phyloP scores from a whole-genome alignment of 1,140 invertebrate genomes.

The Pectinophora gossypiella region DNA sequence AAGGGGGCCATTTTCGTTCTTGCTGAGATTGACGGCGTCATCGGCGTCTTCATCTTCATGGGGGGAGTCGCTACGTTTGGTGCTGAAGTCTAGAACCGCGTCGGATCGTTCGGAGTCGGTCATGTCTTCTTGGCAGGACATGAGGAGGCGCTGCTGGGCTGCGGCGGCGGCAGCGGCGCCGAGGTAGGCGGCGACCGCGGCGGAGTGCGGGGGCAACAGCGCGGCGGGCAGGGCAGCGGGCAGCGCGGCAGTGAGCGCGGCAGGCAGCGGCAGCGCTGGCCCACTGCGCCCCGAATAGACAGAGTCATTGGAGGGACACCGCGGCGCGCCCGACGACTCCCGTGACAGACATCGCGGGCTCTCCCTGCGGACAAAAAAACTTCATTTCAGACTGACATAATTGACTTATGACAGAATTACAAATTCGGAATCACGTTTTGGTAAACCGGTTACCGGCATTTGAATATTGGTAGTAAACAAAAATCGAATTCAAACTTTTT shows the following conservation, averaged over 20 bases:
- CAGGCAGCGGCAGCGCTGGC: slow-evolving; percentile 75
- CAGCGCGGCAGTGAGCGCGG: slow-evolving; percentile 69
- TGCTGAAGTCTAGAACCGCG: slow-evolving; percentile 87
- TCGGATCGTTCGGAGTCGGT: slow-evolving; percentile 71
- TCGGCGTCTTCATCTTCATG: slow-evolving; percentile 78
- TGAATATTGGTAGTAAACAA: slow-evolving; percentile 19
- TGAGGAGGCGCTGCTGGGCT: slow-evolving; percentile 84
- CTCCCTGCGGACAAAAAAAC: slow-evolving; percentile 81
- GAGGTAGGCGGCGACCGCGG: slow-evolving; percentile 86
- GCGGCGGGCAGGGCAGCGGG: slow-evolving; percentile 76
- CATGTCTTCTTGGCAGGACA: slow-evolving; percentile 83
- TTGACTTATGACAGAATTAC: slow-evolving; percentile 8
- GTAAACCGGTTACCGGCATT: slow-evolving; percentile 19
- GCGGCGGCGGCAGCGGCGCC: slow-evolving; percentile 80
- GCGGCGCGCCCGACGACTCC: slow-evolving; percentile 82
- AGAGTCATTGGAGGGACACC: slow-evolving; percentile 82
- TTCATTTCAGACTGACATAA: slow-evolving; percentile 14
- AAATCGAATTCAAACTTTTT: slow-evolving; percentile 3
- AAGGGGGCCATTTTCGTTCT: slow-evolving; percentile 84
- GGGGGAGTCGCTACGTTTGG: slow-evolving; percentile 75
- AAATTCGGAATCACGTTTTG: not conserved
- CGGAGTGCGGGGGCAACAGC: slow-evolving; percentile 83
- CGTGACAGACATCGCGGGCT: slow-evolving; percentile 87
- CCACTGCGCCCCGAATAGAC: slow-evolving; percentile 80
- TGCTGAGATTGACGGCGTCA: slow-evolving; percentile 82